Percentiles rank a stretch among this genome's conserved stretches.
These are phyloP conservation scores for Cheilosia impressa DNA, from an alignment of 2,888 invertebrate genomes.

Conservation along the genomic window DNA sequence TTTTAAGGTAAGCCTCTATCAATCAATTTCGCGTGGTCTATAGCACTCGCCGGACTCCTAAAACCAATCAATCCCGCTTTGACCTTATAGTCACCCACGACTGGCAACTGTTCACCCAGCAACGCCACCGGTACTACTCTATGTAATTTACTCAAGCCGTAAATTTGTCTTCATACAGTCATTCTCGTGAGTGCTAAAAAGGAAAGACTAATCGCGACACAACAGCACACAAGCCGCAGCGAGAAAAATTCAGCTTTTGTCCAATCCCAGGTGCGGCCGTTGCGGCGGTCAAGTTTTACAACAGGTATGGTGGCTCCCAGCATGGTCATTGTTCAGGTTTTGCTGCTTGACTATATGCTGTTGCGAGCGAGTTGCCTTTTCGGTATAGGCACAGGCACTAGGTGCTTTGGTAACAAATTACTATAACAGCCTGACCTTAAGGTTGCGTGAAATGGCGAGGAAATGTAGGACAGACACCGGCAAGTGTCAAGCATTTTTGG, in stretches of 20 bases:
- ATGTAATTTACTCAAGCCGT: no score
- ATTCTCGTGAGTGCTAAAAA: constrained; percentile 1
- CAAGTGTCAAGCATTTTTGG: neutral
- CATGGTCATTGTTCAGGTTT: constrained; percentile 63
- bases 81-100: constrained; percentile 47
- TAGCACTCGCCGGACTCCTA: neutral
- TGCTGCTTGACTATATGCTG: constrained; percentile 31
- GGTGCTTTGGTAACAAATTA: constrained; percentile 50
- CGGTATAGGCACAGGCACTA: neutral
- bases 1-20: constrained; percentile 85
- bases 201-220: constrained; percentile 44
- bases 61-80: constrained; percentile 13
- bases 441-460: constrained; percentile 40
- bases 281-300: constrained; percentile 30
- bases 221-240: constrained; percentile 9
- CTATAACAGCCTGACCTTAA: constrained; percentile 42
- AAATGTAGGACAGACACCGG: constrained; percentile 36
- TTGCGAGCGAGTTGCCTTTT: neutral
- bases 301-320: constrained; percentile 34
- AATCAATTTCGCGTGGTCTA: constrained; percentile 27
- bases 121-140: constrained; percentile 5
- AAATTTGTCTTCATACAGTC: constrained; percentile 39
- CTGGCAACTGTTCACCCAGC: constrained; percentile 4
- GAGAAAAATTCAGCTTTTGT: constrained; percentile 47
- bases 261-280: constrained; percentile 55